Evolutionary conservation across 2,797 vertebrate species (phyloP).

Genomic region (Crossoptilon crossoptilon): DNA sequence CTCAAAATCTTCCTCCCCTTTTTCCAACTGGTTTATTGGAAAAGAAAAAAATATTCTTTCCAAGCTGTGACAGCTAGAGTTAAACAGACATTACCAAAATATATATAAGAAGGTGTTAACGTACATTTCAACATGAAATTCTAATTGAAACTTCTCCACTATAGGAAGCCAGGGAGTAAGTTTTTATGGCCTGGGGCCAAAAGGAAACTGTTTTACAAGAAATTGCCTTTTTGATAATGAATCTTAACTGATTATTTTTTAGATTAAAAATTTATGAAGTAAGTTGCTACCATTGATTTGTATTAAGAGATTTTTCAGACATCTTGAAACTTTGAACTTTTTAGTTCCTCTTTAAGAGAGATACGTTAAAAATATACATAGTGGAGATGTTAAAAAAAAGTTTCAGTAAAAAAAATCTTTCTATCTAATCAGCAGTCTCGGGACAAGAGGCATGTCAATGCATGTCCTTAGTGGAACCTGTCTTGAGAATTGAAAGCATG

Average conservation of each 20-base stretch:
- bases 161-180: constrained; percentile 39
- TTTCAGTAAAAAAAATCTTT: constrained; percentile 30
- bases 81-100: constrained; percentile 65
- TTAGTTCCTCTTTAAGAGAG: constrained; percentile 50
- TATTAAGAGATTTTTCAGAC: constrained; percentile 64
- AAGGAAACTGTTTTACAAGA: constrained; percentile 52
- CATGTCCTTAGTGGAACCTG: background rate
- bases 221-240: constrained; percentile 62
- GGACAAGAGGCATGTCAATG: background rate
- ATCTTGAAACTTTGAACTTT: constrained; percentile 61
- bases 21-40: constrained; percentile 33
- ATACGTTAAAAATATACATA: constrained; percentile 43
- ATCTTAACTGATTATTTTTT: constrained; percentile 70
- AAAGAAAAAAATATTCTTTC: constrained; percentile 19
- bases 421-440: constrained; percentile 42
- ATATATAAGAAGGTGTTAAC: constrained; percentile 55
- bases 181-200: constrained; percentile 52
- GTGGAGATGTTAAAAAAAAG: constrained; percentile 44
- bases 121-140: constrained; percentile 61
- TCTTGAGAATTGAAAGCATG: constrained; percentile 30
- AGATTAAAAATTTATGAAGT: constrained; percentile 71
- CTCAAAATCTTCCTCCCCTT: constrained; percentile 32
- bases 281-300: constrained; percentile 65
- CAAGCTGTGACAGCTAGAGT: constrained; percentile 27
- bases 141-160: constrained; percentile 63